Evolutionary conservation across 2,888 invertebrate species (phyloP).

Genomic region (Ichneumoninae sp.): DNA sequence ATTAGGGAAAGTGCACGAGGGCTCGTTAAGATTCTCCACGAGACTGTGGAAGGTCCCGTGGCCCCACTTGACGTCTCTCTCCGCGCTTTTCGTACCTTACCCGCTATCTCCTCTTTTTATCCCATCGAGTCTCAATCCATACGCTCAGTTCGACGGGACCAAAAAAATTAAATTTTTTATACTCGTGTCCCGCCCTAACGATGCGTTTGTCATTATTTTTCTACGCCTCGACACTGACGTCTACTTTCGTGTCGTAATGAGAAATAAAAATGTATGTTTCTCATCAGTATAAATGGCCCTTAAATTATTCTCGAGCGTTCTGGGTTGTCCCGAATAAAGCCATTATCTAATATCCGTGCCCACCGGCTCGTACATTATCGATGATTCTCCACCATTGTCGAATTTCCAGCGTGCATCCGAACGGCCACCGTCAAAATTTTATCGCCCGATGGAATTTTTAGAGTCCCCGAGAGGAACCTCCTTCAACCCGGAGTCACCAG

Average conservation of each 20-base stretch:
- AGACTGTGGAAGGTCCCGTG: slow-evolving; percentile 7
- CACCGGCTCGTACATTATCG: neutral
- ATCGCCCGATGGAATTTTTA: slow-evolving; percentile 47
- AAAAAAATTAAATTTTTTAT: neutral
- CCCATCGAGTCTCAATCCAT: neutral
- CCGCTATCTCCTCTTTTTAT: neutral
- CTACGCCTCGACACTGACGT: too few relatives aligned
- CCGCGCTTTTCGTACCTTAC: neutral
- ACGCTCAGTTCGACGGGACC: neutral
- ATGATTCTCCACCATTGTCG: neutral
- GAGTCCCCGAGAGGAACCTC: slow-evolving; percentile 27
- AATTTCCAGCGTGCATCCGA: neutral
- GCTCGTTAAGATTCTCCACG: slow-evolving; percentile 39
- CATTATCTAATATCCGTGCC: too few relatives aligned
- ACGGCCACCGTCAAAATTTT: slow-evolving; percentile 27
- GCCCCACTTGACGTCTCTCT: slow-evolving; percentile 15
- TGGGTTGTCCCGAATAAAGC: too few relatives aligned
- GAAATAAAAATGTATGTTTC: too few relatives aligned
- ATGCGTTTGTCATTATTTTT: too few relatives aligned
- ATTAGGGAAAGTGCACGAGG: slow-evolving; percentile 33
- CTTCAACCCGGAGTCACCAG: slow-evolving; percentile 29
- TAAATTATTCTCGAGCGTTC: too few relatives aligned
- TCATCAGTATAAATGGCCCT: too few relatives aligned
- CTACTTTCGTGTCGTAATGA: too few relatives aligned
- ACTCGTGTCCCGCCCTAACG: neutral